Evolutionary conservation across 2,888 invertebrate species (phyloP).

Genomic region (Caenorhabditis macrosperma): DNA sequence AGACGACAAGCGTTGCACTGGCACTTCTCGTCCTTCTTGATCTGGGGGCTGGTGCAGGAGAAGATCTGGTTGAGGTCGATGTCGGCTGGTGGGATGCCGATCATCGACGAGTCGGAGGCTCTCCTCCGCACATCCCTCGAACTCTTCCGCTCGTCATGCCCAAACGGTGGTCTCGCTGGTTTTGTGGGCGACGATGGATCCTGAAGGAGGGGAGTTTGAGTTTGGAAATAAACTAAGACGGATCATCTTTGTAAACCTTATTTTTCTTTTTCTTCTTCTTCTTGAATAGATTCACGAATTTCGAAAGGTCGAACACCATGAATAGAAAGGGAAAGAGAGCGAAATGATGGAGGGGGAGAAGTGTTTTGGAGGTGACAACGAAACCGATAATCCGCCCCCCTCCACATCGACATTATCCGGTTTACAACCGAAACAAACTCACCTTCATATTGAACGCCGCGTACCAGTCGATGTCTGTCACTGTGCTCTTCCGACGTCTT

Average conservation of each 20-base stretch:
- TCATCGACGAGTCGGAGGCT: slow-evolving; percentile 50
- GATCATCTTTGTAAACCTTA: neutral
- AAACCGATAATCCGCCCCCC: slow-evolving; percentile 48
- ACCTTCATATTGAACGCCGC: slow-evolving; percentile 71
- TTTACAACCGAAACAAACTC: slow-evolving; percentile 5
- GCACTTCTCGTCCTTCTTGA: slow-evolving; percentile 60
- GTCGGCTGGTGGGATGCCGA: slow-evolving; percentile 43
- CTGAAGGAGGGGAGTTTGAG: slow-evolving; percentile 15
- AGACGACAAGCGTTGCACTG: slow-evolving; percentile 62
- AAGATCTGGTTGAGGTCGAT: slow-evolving; percentile 58
- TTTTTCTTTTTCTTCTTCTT: slow-evolving; percentile 48
- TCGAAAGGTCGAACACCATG: slow-evolving; percentile 49
- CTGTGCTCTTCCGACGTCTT: slow-evolving; percentile 62
- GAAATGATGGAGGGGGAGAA: neutral
- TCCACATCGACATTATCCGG: slow-evolving; percentile 17
- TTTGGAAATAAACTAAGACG: neutral
- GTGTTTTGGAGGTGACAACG: slow-evolving; percentile 14
- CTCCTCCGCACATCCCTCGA: slow-evolving; percentile 39
- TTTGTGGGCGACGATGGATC: slow-evolving; percentile 45
- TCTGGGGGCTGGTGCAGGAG: slow-evolving; percentile 19
- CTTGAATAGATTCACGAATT: slow-evolving; percentile 45
- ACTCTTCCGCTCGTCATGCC: slow-evolving; percentile 34
- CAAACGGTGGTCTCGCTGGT: slow-evolving; percentile 26
- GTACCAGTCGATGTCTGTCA: slow-evolving; percentile 70
- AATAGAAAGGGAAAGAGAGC: slow-evolving; percentile 7